Conservation (phyloP, 2,797 vertebrate genomes). For the Agapornis canus region DNA sequence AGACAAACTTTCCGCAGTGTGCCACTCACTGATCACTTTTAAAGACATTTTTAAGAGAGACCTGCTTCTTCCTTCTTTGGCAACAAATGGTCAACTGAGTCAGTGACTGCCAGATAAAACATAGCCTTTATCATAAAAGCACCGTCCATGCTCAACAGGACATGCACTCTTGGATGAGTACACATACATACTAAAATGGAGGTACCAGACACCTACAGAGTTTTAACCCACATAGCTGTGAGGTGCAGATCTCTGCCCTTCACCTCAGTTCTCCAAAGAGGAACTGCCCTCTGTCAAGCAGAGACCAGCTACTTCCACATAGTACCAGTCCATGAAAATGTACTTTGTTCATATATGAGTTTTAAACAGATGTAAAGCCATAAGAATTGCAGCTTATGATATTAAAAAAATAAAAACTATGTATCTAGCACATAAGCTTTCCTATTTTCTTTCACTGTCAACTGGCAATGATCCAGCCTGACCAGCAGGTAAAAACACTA, state of each 20-base stretch:
- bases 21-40: constrained; percentile 26
- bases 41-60: not conserved
- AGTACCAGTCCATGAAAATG: constrained; percentile 19
- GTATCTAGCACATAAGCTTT: constrained; percentile 43
- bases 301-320: not conserved
- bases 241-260: not conserved
- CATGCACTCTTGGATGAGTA: not conserved
- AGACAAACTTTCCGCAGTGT: constrained; percentile 6
- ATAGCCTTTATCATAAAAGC: not conserved
- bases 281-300: not conserved
- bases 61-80: constrained; percentile 35
- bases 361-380: constrained; percentile 43
- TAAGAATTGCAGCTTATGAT: not conserved
- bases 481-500: constrained; percentile 72
- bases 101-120: not conserved
- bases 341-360: constrained; percentile 22
- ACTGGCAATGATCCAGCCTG: constrained; percentile 65
- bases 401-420: constrained; percentile 53
- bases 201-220: not conserved
- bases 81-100: not conserved
- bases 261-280: not conserved
- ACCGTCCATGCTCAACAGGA: not conserved
- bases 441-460: constrained; percentile 53
- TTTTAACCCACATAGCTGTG: not conserved
- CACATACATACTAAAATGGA: not conserved